Evolutionary conservation across 2,888 invertebrate genomes (phyloP).

Genomic region (Dastarcus helophoroides): DNA sequence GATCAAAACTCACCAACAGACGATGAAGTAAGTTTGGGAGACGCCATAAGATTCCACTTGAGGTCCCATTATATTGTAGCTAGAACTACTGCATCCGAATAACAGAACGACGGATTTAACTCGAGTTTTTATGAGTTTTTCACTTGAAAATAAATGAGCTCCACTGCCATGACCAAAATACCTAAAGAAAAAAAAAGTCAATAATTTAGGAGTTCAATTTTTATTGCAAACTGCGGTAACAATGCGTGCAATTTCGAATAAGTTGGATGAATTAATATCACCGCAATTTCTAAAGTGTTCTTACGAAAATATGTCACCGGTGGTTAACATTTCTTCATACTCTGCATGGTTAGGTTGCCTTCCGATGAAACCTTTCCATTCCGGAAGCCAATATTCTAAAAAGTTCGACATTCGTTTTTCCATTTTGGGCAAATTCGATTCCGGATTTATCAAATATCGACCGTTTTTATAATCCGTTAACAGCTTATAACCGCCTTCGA

Average conservation of each 20-base stretch:
- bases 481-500: conserved; percentile 46
- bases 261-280: too few species aligned
- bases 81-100: conserved; percentile 52
- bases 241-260: too few species aligned
- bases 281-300: conserved; percentile 20
- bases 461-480: conserved; percentile 39
- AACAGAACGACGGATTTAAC: conserved; percentile 49
- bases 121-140: conserved; percentile 42
- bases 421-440: conserved; percentile 39
- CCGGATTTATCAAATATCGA: conserved; percentile 60
- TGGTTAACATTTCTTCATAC: conserved; percentile 39
- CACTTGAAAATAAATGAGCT: conserved; percentile 44
- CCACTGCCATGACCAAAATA: conserved; percentile 63
- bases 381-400: conserved; percentile 39
- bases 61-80: conserved; percentile 34
- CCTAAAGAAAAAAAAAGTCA: conserved; percentile 37
- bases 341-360: conserved; percentile 42
- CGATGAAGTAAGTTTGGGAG: conserved; percentile 39
- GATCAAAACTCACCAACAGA: conserved; percentile 28
- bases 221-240: too few species aligned
- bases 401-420: conserved; percentile 38
- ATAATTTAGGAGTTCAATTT: too few species aligned
- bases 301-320: conserved; percentile 49
- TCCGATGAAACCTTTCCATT: conserved; percentile 38
- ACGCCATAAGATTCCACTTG: conserved; percentile 38